These are phyloP conservation scores for Syrrhaptes paradoxus DNA, from an alignment of 2,113 vertebrate genomes.

Conservation along the genomic window DNA sequence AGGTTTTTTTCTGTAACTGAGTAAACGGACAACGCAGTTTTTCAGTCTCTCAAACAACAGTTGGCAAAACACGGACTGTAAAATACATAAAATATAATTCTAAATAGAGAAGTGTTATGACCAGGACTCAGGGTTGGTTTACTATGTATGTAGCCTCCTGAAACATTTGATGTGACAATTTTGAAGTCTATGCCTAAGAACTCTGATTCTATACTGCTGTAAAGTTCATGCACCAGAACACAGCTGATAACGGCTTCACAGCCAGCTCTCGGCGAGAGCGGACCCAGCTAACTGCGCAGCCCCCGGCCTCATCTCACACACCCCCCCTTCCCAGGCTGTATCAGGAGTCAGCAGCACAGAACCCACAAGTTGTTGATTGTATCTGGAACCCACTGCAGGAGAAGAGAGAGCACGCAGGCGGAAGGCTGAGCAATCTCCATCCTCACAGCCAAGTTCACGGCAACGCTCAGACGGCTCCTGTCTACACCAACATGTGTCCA, in stretches of 20 bases:
- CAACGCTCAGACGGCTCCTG: neutral
- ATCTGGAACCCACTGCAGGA: too few species aligned
- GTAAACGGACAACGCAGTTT: neutral
- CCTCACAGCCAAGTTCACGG: neutral
- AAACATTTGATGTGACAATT: neutral
- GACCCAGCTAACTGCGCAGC: neutral
- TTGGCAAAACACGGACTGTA: neutral
- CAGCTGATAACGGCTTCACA: neutral
- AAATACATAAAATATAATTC: neutral
- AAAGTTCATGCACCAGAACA: neutral
- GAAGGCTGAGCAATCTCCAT: fast-evolving
- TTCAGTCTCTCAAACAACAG: neutral
- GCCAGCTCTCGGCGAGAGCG: neutral
- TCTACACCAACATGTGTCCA: neutral
- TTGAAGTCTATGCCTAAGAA: neutral
- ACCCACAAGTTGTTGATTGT: neutral
- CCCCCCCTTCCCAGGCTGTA: neutral
- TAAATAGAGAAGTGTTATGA: neutral
- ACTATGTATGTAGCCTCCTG: neutral
- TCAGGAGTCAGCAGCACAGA: neutral
- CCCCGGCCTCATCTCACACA: neutral
- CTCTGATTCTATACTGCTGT: neutral
- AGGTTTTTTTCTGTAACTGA: neutral
- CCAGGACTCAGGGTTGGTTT: neutral
- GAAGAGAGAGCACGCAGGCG: neutral